Base-by-base conservation (phyloP, 2,797 vertebrate genomes). In the Etheostoma nigrum region DNA sequence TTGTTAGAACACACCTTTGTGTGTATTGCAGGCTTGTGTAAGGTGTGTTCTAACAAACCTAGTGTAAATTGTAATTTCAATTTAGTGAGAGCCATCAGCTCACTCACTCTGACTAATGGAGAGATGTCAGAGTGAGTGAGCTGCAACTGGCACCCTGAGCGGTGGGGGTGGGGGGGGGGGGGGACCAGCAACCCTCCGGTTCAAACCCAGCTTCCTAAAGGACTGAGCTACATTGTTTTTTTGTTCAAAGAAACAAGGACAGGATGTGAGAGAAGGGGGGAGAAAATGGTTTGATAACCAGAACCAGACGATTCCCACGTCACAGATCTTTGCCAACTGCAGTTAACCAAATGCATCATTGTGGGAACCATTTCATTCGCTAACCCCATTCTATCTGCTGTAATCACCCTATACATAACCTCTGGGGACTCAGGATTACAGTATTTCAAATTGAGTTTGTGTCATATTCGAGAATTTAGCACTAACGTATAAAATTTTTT, bases 241-340 rank as follows among this genome's bases (percentile, higher is more conserved):
- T 30, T 30, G 30, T 30, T 30, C 30, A 30, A 12, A 40, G 36
- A 48, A 88, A 79, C 69, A 85, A 80, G 79, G 74, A 27, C 53
- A 21, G 57, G 70, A 67, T 74, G 64, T 45, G 30, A 77, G 60
- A 48, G 48, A 27, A 4, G 18, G 19, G 55, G 11, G 51, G 11
- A 9, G 18, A 40, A 48, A 77, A 84, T 73, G 60, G 55, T 61
- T 64, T 73, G 78, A 84, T 89, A 91, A 91, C 86, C 45, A 81
- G 79, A 88, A 89, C 82, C 88, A 92, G 86, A 86, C 76, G 62
- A 60, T 61, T 82, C 72, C 68, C 53, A 83, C 10, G 45, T 89
- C 73, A 89, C 67, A 76, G 65, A 78, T 69, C 58, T 89, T 71
- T 79, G 67, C 79, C 82, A 85, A 78, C 85, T 81, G 77, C 78